Base-by-base conservation (phyloP, 1,140 invertebrate species). In the Tribolium madens region DNA sequence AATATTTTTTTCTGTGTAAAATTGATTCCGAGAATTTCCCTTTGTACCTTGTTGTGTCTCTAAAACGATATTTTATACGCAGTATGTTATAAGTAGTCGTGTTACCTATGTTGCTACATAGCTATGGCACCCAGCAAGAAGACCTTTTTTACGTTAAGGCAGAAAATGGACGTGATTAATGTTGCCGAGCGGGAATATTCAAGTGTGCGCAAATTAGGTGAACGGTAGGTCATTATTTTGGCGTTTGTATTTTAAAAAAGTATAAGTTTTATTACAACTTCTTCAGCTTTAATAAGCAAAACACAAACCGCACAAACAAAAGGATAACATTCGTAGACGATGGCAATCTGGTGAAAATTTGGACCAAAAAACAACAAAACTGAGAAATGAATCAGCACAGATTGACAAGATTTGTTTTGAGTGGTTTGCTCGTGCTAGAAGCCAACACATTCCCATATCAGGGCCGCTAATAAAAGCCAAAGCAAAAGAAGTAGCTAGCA, bases 381-480 rank as follows among this genome's bases (percentile, higher is more conserved):
- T 76, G 9, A 79, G 72, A 71, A 71, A n/a, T 36, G 33, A 73
- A 15, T 73, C 18, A 48, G 33, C 48, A 26, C 12, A 76, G 42
- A 72, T 80, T 14, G 64, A 77, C 52, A 79, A 75, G 33, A 14
- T 77, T 15, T 72, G 70, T 76, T 72, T 64, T 69, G 68, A 80
- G 15, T 85, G 84, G 84, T 83, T 85, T 75, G 76, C 80, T 48
- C 77, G 83, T 78, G 81, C 78, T 80, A 71, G 83, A 36, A 78
- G 78, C 52, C 79, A 84, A 79, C 84, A 85, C 36, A 79, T 84
- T 68, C 70, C 81, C 53, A 79, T 86, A 64, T 77, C 79, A 74
- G 82, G 83, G 73, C 79, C 80, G 75, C 77, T 86, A 70, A 48
- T 86, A 52, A 80, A 82, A 73, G 83, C 83, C 80, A 85, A 85